phyloP scores from a whole-genome alignment of 2,113 vertebrate genomes.

The Bungarus multicinctus region DNA sequence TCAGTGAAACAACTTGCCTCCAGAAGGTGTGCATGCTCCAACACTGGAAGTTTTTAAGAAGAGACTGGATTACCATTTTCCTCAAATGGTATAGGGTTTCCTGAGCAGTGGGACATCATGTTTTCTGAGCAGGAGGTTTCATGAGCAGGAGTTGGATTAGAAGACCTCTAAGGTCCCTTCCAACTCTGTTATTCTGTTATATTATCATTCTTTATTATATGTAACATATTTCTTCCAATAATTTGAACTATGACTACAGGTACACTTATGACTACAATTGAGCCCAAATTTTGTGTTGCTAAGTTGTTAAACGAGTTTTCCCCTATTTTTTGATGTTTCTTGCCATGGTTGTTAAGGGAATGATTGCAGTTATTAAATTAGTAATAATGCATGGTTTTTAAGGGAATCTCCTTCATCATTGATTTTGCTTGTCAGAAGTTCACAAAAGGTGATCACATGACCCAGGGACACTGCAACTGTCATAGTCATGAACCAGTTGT shows the following conservation, averaged over 20 bases:
- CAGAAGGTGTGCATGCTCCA: no score
- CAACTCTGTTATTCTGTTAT: no score
- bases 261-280: not conserved
- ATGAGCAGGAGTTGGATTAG: no score
- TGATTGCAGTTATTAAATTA: not conserved
- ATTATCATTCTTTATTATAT: slow-evolving; percentile 18
- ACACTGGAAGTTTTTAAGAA: no score
- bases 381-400: not conserved
- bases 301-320: not conserved
- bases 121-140: no score
- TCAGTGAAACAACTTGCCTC: no score
- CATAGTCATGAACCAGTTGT: not conserved
- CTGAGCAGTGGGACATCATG: no score
- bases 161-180: no score
- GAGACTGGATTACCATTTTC: no score
- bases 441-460: not conserved
- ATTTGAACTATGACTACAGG: slow-evolving; percentile 30
- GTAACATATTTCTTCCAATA: slow-evolving; percentile 51
- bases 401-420: not conserved
- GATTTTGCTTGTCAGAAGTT: not conserved
- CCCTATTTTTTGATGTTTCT: not conserved
- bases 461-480: not conserved
- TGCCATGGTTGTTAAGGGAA: not conserved
- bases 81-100: no score
- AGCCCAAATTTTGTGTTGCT: not conserved